A percentile compares a stretch with the other conserved stretches of the same genome.
These are phyloP conservation scores for Calameuta pallipes DNA, from an alignment of 2,888 invertebrate species.

Conservation along the genomic window DNA sequence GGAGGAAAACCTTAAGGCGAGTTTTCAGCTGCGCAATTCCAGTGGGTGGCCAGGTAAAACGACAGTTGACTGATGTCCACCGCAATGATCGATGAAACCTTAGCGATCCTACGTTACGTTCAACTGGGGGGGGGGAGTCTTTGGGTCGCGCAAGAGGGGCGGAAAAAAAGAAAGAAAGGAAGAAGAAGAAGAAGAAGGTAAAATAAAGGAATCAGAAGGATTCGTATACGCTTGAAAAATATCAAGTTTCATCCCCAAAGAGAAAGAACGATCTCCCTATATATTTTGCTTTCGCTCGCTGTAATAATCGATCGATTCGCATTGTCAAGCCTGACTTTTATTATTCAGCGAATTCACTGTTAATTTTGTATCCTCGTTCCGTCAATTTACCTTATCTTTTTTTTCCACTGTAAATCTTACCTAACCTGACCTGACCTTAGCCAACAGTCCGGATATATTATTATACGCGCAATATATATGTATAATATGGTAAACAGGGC, in stretches of 20 bases:
- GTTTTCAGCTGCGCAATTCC: neutral
- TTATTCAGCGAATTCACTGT: neutral
- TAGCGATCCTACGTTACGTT: neutral
- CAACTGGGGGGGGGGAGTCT: no score
- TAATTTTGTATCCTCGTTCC: neutral
- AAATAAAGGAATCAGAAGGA: neutral
- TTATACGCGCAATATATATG: no score
- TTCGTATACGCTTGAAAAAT: neutral
- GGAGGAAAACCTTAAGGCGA: neutral
- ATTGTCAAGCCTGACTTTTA: neutral
- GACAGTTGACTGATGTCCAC: neutral
- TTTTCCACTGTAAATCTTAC: neutral
- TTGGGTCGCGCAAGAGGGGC: neutral
- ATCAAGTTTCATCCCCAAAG: neutral
- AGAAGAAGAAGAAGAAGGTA: neutral
- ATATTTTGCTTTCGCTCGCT: neutral
- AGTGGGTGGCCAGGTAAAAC: neutral
- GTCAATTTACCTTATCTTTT: neutral
- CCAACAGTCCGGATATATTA: neutral
- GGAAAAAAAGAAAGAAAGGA: neutral
- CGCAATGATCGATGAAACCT: neutral
- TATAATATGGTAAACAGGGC: no score
- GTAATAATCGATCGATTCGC: neutral
- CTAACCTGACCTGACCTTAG: neutral
- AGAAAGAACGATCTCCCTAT: neutral